phyloP scores from a whole-genome alignment of 2,113 vertebrate species.

The Gadus chalcogrammus region DNA sequence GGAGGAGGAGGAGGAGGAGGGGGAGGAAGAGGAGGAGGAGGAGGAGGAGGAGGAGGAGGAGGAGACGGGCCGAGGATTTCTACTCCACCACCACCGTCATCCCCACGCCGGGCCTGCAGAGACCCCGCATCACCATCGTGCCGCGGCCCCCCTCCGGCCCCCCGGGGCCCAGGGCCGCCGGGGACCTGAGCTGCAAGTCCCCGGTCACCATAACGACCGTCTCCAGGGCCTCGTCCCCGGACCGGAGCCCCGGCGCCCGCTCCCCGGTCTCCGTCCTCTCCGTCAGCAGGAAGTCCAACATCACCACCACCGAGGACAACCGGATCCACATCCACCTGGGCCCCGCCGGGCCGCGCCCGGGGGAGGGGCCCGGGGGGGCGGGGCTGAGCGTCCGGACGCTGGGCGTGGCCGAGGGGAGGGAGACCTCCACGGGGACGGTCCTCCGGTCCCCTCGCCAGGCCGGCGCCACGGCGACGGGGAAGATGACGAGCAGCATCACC shows the following conservation, averaged over 20 bases:
- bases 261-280: constrained; percentile 91
- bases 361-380: no score
- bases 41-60: constrained; percentile 78
- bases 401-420: constrained; percentile 75
- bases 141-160: constrained; percentile 77
- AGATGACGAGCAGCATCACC: constrained; percentile 93
- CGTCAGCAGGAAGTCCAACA: no score
- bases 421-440: constrained; percentile 78
- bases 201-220: constrained; percentile 92
- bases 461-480: constrained; percentile 63
- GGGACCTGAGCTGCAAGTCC: constrained; percentile 76
- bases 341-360: no score
- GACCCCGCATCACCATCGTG: constrained; percentile 92
- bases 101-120: constrained; percentile 88
- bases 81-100: constrained; percentile 94
- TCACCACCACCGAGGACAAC: no score
- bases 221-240: constrained; percentile 82
- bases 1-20: constrained; percentile 83
- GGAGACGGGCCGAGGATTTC: constrained; percentile 88
- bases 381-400: constrained; percentile 77
- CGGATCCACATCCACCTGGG: no score
- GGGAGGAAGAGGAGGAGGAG: not conserved
- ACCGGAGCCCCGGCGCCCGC: constrained; percentile 61
- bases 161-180: constrained; percentile 69
- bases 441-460: constrained; percentile 79